Evolutionary conservation across 2,888 invertebrate genomes (phyloP).

Genomic region (Leucoma salicis): DNA sequence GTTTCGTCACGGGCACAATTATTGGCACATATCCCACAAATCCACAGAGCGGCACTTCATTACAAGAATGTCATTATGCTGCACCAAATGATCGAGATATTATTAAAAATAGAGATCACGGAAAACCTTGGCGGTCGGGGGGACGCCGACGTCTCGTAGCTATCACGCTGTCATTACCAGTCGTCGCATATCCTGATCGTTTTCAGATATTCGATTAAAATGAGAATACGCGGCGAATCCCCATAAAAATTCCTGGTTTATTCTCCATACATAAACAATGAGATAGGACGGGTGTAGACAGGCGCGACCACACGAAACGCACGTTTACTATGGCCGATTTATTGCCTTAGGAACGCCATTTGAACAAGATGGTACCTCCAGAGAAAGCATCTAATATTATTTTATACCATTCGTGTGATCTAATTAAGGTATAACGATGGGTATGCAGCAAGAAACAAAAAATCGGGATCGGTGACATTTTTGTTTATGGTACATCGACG

Average conservation of each 20-base stretch:
- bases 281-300: conserved; percentile 79
- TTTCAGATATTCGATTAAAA: conserved; percentile 63
- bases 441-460: conserved; percentile 81
- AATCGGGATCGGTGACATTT: conserved; percentile 83
- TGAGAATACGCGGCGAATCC: conserved; percentile 59
- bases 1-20: conserved; percentile 70
- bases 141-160: conserved; percentile 55
- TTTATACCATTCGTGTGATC: conserved; percentile 79
- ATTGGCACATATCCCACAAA: conserved; percentile 81
- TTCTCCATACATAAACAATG: conserved; percentile 82
- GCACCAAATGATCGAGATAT: conserved; percentile 74
- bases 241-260: conserved; percentile 77
- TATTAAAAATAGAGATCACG: conserved; percentile 78
- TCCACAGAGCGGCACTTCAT: conserved; percentile 73
- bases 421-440: conserved; percentile 77
- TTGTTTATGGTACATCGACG: conserved; percentile 83
- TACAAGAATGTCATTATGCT: conserved; percentile 78
- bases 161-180: conserved; percentile 44
- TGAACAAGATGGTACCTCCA: conserved; percentile 48
- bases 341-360: conserved; percentile 60
- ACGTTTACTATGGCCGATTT: conserved; percentile 78
- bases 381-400: conserved; percentile 73
- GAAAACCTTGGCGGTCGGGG: conserved; percentile 64
- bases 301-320: conserved; percentile 75
- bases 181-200: conserved; percentile 42